These are phyloP conservation scores for Guaruba guarouba DNA, from an alignment of 2,113 vertebrate genomes.

Conservation along the genomic window DNA sequence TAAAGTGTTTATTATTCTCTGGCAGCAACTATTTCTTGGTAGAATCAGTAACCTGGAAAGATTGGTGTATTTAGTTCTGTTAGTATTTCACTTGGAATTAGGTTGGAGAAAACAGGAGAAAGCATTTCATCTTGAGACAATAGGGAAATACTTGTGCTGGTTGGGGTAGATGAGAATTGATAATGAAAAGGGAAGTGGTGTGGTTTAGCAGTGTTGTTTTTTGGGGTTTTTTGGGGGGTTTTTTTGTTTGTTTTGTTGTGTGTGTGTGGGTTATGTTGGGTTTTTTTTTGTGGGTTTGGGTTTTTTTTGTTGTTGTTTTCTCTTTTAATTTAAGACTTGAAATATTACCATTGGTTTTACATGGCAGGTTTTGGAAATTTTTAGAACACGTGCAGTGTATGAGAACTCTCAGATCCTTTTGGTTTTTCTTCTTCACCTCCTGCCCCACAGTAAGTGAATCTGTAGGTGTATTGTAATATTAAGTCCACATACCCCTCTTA, in stretches of 20 bases:
- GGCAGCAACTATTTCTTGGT: background rate
- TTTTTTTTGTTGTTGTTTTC: fast-evolving
- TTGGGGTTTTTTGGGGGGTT: fast-evolving
- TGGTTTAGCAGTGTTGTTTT: background rate
- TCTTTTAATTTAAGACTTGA: background rate
- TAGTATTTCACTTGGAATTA: background rate
- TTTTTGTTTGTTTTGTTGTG: too few species aligned
- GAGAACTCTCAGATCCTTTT: background rate
- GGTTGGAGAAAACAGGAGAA: background rate
- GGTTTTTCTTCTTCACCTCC: fast-evolving
- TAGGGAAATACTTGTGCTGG: background rate
- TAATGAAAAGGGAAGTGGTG: background rate
- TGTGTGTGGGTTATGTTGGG: too few species aligned
- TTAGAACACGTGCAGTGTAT: background rate
- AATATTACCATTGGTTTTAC: background rate
- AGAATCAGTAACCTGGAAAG: background rate
- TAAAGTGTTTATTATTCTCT: background rate
- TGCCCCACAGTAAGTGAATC: background rate
- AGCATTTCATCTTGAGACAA: background rate
- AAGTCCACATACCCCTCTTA: background rate
- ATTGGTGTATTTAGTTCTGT: background rate
- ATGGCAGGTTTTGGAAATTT: background rate
- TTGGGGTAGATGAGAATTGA: background rate
- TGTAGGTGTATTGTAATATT: background rate
- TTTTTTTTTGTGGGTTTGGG: background rate